Conservation (phyloP, 2,113 vertebrate species). For the Dunckerocampus dactyliophorus region DNA sequence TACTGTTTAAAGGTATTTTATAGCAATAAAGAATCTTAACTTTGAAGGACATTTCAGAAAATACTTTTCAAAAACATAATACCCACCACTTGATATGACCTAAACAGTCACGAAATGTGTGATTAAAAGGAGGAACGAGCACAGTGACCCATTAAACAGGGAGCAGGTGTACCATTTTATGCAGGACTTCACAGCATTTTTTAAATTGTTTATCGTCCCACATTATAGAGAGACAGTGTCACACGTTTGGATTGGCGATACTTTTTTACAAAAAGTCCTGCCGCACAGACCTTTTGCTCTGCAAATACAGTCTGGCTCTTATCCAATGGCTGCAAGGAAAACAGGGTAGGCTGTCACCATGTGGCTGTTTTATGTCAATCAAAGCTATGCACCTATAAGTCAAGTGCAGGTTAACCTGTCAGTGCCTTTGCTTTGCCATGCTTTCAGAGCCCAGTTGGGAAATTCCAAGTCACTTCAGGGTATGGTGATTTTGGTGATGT, state of each 20-base stretch:
- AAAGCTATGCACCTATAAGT: slow-evolving; percentile 3
- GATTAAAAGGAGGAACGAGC: background rate
- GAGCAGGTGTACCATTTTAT: background rate
- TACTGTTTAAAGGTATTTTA: background rate
- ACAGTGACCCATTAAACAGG: background rate
- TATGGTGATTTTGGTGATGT: slow-evolving; percentile 5
- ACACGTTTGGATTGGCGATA: background rate
- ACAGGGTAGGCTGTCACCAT: slow-evolving; percentile 2
- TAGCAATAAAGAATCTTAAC: background rate
- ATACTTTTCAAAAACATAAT: background rate
- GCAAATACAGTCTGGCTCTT: background rate
- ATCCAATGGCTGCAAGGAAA: slow-evolving; percentile 5
- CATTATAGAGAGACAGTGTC: background rate
- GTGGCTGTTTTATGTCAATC: slow-evolving; percentile 5
- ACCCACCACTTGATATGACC: background rate
- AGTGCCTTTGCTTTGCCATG: slow-evolving; percentile 2
- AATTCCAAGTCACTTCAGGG: slow-evolving; percentile 8
- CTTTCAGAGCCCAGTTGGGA: slow-evolving; percentile 6
- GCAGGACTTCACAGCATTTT: background rate
- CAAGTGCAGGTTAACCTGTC: slow-evolving; percentile 11
- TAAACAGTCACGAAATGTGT: background rate
- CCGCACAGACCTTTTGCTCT: background rate
- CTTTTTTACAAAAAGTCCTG: background rate
- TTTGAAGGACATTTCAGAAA: background rate
- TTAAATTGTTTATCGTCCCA: background rate